Evolutionary conservation across 2,797 vertebrate genomes (phyloP).

Genomic region (Rhabdophis nuchalis): DNA sequence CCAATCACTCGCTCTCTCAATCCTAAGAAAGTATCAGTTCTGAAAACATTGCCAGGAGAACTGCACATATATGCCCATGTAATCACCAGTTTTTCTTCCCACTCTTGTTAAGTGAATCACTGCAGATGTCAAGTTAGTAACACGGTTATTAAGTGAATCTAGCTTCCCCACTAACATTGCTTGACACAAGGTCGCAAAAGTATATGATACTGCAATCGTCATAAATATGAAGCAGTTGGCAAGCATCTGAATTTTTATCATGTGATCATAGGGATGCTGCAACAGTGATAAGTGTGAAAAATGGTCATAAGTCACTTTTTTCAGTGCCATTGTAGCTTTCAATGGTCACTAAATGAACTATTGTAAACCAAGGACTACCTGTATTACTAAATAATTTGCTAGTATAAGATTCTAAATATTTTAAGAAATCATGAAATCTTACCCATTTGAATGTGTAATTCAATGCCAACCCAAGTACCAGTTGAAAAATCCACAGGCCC

Average conservation of each 20-base stretch:
- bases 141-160: neutral
- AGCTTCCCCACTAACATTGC: neutral
- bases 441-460: conserved; percentile 81
- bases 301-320: no score
- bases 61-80: neutral
- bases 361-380: no score
- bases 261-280: no score
- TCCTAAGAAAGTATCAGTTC: neutral
- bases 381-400: neutral
- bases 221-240: neutral
- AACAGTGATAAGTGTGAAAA: no score
- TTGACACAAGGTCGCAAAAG: neutral
- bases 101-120: neutral
- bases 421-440: conserved; percentile 49
- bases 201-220: neutral
- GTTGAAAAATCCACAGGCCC: conserved; percentile 84
- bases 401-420: neutral
- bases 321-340: no score
- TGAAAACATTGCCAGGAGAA: neutral
- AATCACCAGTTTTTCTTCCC: no score
- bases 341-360: neutral
- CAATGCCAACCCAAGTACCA: conserved; percentile 83
- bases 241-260: neutral
- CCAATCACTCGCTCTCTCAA: neutral
- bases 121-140: neutral